Conservation (phyloP, 2,113 vertebrate genomes). For the Dicerorhinus sumatrensis region DNA sequence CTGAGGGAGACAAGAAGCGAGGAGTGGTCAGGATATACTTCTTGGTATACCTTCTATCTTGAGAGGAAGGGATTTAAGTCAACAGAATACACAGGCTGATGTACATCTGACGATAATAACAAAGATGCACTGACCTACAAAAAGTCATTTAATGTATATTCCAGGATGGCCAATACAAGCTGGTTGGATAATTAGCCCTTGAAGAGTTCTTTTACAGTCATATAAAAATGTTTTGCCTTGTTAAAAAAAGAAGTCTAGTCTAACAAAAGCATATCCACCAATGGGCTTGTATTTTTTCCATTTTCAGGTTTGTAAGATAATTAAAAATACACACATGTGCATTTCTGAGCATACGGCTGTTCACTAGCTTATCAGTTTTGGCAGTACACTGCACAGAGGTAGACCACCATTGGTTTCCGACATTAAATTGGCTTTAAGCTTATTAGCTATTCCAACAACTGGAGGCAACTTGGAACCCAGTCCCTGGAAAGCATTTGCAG, state of each 20-base stretch:
- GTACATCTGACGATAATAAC: neutral
- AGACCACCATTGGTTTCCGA: constrained; percentile 91
- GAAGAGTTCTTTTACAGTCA: constrained; percentile 73
- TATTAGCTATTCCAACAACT: constrained; percentile 89
- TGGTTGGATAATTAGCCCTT: constrained; percentile 87
- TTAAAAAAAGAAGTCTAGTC: constrained; percentile 78
- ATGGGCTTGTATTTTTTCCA: constrained; percentile 69
- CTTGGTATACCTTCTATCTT: neutral
- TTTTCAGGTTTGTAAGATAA: constrained; percentile 56
- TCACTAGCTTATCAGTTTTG: constrained; percentile 95
- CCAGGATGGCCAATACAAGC: constrained; percentile 73
- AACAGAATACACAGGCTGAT: neutral
- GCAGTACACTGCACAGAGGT: constrained; percentile 95
- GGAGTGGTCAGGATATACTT: neutral
- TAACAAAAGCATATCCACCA: constrained; percentile 80
- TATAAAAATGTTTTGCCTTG: constrained; percentile 76
- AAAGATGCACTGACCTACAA: constrained; percentile 78
- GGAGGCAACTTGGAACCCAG: constrained; percentile 92
- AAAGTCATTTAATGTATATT: constrained; percentile 75
- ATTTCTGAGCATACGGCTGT: neutral
- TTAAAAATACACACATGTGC: constrained; percentile 61
- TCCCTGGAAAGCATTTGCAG: constrained; percentile 93
- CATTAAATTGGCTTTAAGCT: constrained; percentile 94
- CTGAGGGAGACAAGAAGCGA: neutral
- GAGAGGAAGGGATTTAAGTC: constrained; percentile 28